Conservation (phyloP, 2,113 vertebrate genomes). For the Odocoileus hemionus region DNA sequence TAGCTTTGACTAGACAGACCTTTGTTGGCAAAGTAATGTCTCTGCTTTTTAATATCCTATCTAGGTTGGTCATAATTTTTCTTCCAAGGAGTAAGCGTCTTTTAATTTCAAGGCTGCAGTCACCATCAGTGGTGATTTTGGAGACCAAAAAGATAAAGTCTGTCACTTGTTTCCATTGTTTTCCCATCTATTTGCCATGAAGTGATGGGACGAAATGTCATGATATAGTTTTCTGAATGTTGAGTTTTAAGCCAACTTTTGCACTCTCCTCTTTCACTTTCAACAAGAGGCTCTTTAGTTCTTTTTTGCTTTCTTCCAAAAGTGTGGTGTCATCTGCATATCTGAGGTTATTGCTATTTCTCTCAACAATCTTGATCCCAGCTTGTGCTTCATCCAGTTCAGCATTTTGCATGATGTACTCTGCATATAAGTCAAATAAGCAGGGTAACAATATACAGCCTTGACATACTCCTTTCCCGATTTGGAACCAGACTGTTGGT, state of each 20-base stretch:
- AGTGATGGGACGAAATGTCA: not conserved
- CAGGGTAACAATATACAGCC: not conserved
- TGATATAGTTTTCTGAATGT: not conserved
- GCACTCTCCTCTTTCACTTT: not conserved
- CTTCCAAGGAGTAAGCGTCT: not conserved
- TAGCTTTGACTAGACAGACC: not conserved
- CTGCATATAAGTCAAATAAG: not conserved
- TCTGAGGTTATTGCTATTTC: not conserved
- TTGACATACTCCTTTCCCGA: not conserved
- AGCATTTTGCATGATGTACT: not conserved
- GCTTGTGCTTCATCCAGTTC: not conserved
- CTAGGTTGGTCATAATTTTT: not conserved
- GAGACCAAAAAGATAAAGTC: not conserved
- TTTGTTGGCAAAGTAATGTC: not conserved
- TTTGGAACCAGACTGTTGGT: not conserved
- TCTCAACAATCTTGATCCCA: not conserved
- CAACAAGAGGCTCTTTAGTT: not conserved
- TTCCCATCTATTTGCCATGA: not conserved
- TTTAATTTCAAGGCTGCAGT: not conserved
- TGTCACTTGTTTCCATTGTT: not conserved
- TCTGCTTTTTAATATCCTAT: not conserved
- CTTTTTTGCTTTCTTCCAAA: not conserved
- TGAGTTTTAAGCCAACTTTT: not conserved
- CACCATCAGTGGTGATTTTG: not conserved
- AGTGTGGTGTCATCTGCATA: not conserved